Percentiles rank a stretch among this genome's conserved stretches.
phyloP scores from a whole-genome alignment of 2,113 vertebrate species.

The Salvelinus alpinus region DNA sequence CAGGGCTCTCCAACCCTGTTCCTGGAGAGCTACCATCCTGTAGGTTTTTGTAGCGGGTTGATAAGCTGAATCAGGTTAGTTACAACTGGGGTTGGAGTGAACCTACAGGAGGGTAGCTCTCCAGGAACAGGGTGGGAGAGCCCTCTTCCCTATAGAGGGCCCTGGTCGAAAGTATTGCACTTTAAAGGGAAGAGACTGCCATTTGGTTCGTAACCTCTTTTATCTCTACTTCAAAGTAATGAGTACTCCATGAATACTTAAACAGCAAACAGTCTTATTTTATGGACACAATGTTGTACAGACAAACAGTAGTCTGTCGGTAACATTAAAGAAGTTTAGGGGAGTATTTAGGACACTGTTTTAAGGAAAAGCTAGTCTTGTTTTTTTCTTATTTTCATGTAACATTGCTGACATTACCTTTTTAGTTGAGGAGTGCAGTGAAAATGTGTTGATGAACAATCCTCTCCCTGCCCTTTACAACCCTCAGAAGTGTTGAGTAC shows the following conservation, averaged over 20 bases:
- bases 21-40: too few species aligned
- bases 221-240: neutral
- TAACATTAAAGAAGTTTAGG: neutral
- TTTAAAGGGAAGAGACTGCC: too few species aligned
- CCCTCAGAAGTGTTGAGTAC: neutral
- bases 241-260: neutral
- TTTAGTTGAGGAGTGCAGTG: neutral
- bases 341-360: neutral
- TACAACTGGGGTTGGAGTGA: too few species aligned
- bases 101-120: too few species aligned
- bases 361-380: neutral
- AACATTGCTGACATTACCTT: neutral
- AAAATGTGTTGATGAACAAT: neutral
- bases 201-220: too few species aligned
- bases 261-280: neutral
- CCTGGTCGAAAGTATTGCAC: too few species aligned
- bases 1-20: too few species aligned
- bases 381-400: neutral
- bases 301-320: neutral
- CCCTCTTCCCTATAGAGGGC: too few species aligned
- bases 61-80: too few species aligned
- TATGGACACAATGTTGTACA: neutral
- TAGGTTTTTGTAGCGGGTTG: too few species aligned
- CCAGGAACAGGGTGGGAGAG: too few species aligned
- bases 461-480: neutral